Evolutionary conservation across 2,113 vertebrate species (phyloP).

Genomic region (Alces alces): DNA sequence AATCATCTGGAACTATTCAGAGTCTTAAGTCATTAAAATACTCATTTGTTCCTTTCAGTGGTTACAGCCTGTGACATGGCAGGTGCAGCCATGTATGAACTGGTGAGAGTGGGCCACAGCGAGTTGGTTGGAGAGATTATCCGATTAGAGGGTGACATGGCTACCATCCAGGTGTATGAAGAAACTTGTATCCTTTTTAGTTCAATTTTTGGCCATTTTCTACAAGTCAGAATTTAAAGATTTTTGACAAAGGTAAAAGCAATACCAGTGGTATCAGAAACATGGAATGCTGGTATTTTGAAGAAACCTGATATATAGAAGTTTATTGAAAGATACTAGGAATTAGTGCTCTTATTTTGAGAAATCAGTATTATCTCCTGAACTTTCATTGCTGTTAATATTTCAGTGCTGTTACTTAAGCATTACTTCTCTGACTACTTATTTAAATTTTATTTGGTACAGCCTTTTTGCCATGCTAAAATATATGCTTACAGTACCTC

Average conservation of each 20-base stretch:
- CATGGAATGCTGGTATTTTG: neutral
- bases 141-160: slow-evolving; percentile 96
- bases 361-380: neutral
- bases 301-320: neutral
- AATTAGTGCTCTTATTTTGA: neutral
- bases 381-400: neutral
- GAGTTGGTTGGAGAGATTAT: slow-evolving; percentile 98
- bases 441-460: neutral
- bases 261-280: neutral
- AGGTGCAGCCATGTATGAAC: slow-evolving; percentile 98
- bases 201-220: neutral
- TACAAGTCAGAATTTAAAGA: neutral
- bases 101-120: slow-evolving; percentile 96
- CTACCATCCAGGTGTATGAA: slow-evolving; percentile 99
- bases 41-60: slow-evolving; percentile 78
- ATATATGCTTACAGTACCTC: neutral
- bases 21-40: neutral
- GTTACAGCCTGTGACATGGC: slow-evolving; percentile 96
- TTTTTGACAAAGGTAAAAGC: slow-evolving; percentile 35
- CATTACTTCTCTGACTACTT: slow-evolving; percentile 4
- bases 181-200: slow-evolving; percentile 97
- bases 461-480: neutral
- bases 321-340: neutral
- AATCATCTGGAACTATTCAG: neutral
- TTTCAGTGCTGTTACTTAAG: neutral